Conservation (phyloP, 2,797 vertebrate species). For the Sebastes melanostomus region DNA sequence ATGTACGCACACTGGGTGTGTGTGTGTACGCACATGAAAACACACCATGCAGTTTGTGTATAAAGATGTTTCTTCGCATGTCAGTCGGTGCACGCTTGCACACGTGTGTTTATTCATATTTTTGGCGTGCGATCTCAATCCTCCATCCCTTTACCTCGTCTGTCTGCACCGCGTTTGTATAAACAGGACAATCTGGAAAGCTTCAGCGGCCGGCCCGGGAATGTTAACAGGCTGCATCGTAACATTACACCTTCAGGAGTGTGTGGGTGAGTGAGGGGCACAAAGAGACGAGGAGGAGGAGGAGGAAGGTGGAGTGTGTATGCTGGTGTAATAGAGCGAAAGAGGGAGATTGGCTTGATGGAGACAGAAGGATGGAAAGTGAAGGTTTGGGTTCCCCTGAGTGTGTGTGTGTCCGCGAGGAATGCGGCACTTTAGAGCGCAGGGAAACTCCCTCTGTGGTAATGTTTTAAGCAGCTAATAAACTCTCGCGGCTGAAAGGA, state of each 20-base stretch:
- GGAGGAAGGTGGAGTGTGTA: conserved; percentile 21
- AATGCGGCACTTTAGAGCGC: conserved; percentile 51
- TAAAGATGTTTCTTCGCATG: neutral
- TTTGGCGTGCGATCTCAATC: neutral
- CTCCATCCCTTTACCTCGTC: conserved; percentile 28
- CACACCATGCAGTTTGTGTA: neutral
- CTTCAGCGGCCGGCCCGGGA: conserved; percentile 57
- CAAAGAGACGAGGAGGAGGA: neutral
- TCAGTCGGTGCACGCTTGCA: neutral
- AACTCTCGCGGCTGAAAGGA: conserved; percentile 56
- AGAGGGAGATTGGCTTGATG: conserved; percentile 21
- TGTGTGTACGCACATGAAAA: neutral
- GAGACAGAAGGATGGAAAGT: conserved; percentile 38
- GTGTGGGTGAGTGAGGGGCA: conserved; percentile 43
- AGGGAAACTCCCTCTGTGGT: conserved; percentile 58
- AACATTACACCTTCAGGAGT: conserved; percentile 67
- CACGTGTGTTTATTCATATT: conserved; percentile 22
- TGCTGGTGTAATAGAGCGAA: conserved; percentile 16
- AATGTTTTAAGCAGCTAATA: conserved; percentile 72
- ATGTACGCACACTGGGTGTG: neutral
- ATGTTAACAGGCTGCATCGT: conserved; percentile 65
- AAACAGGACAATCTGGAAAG: conserved; percentile 77
- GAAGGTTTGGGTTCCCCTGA: conserved; percentile 39
- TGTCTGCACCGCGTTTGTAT: conserved; percentile 36
- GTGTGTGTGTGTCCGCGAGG: conserved; percentile 32